phyloP scores from a whole-genome alignment of 2,888 invertebrate species.

The Eumerus sabulonum region DNA sequence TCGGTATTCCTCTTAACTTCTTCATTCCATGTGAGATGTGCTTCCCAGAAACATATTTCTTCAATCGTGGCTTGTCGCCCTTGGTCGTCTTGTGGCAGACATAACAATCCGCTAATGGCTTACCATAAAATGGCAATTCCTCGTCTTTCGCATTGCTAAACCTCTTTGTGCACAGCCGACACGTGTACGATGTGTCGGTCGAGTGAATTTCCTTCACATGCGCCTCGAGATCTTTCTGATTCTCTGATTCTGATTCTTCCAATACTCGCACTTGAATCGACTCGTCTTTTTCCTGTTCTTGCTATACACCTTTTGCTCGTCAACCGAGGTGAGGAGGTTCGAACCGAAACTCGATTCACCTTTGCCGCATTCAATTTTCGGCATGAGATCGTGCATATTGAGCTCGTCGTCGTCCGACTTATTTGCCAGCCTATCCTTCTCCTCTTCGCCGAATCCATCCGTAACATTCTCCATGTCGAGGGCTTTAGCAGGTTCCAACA shows the following conservation, averaged over 20 bases:
- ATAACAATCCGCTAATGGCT: conserved; percentile 63
- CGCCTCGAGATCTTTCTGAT: conserved; percentile 51
- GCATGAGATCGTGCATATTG: conserved; percentile 12
- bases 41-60: too few relatives aligned
- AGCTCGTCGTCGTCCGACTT: conserved; percentile 1
- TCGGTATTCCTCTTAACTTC: too few relatives aligned
- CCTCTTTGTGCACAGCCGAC: conserved; percentile 46
- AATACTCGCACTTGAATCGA: conserved; percentile 57
- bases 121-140: conserved; percentile 63
- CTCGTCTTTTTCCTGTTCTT: conserved; percentile 35
- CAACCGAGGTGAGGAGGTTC: conserved; percentile 52
- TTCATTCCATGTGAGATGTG: too few relatives aligned
- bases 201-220: conserved; percentile 60
- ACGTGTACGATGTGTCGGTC: conserved; percentile 54
- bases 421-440: neutral
- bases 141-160: conserved; percentile 61
- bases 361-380: conserved; percentile 42
- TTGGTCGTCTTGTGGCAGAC: conserved; percentile 63
- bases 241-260: conserved; percentile 48
- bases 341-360: conserved; percentile 58
- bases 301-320: conserved; percentile 26
- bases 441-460: neutral
- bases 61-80: conserved; percentile 54
- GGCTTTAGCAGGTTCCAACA: conserved; percentile 36
- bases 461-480: neutral